Base-by-base conservation (phyloP, 2,113 vertebrate genomes). In the Leucosticte australis region DNA sequence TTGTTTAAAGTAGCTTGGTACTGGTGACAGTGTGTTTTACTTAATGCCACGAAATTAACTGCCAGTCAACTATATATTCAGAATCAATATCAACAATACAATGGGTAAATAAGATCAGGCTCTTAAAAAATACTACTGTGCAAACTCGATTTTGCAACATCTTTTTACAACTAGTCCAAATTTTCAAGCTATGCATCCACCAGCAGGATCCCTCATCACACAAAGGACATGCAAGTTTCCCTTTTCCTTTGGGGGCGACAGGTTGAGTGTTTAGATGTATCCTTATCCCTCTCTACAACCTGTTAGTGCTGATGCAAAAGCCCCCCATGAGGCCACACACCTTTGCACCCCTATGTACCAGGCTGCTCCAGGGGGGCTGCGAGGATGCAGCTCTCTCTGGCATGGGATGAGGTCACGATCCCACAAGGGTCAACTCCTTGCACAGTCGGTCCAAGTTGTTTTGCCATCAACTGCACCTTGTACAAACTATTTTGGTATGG, bases 131-230 rank as follows among this genome's bases (percentile, higher is more conserved):
- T 26, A 9, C 16, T 55, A 52, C 47, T 11, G 6, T 37, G 56
- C 23, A 17, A 31, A 63, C 14, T 20, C 20, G 3, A 77, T 80
- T 92, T 77, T 49, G 22, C 46, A 86, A 46, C 13, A 44, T 47
- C 15, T 4, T 68, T 49, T 76, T 57, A 60, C 16, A 50, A 20
- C 37, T 31, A 31, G 15, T 20, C 24, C 27, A 46, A 2, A 31
- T 37, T 83, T 83, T 86, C 4, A 0, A 65, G 49, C 35, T 3
- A 33, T 4, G 6, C 5, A 16, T 49, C 46, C 0, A 2, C 12
- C 63, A 30, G 49, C 9, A 89, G 33, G 35, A 68, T 71, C 17
- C 19, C 26, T 37, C 16, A 24, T 20, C 31, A 57, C 46, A 57
- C 6, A 39, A 67, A n/a, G 9, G 12, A 31, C 5, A 6, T 33